Percentiles rank a stretch among this genome's conserved stretches.
Conservation (phyloP, 2,797 vertebrate genomes). For the Intellagama lesueurii region DNA sequence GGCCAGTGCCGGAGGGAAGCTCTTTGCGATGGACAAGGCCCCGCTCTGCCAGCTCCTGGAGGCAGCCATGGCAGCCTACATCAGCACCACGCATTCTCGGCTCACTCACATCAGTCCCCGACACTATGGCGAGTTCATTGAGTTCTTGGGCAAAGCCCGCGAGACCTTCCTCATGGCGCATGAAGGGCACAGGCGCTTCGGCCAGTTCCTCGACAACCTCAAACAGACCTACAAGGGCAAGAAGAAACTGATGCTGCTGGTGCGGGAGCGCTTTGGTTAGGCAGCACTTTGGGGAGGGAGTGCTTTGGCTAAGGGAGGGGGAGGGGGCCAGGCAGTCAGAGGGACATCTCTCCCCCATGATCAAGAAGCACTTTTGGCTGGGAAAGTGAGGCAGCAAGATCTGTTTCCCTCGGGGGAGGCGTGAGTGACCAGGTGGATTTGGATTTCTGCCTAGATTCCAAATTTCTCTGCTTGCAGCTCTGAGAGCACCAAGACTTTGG, state of each 20-base stretch:
- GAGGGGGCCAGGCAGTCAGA: not conserved
- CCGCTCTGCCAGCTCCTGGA: slow-evolving; percentile 76
- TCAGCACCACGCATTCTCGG: slow-evolving; percentile 80
- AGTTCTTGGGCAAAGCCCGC: slow-evolving; percentile 82
- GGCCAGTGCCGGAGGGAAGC: slow-evolving; percentile 48
- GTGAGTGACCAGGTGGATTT: not conserved
- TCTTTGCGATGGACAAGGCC: slow-evolving; percentile 69
- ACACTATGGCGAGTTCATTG: slow-evolving; percentile 92
- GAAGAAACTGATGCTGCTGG: slow-evolving; percentile 78
- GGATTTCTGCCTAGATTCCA: not conserved
- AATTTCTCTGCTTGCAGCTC: not conserved
- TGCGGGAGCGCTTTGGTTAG: slow-evolving; percentile 78
- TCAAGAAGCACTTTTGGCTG: slow-evolving; percentile 12
- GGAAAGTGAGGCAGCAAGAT: not conserved
- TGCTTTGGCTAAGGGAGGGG: slow-evolving; percentile 19
- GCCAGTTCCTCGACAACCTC: slow-evolving; percentile 75
- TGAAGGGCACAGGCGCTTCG: slow-evolving; percentile 74
- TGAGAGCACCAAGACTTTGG: not conserved
- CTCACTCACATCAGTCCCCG: slow-evolving; percentile 93
- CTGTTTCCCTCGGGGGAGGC: slow-evolving; percentile 11
- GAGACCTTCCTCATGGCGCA: slow-evolving; percentile 78
- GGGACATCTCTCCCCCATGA: not conserved
- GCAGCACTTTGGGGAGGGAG: not conserved
- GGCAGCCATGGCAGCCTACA: slow-evolving; percentile 70
- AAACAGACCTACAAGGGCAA: slow-evolving; percentile 80